Percentiles rank a stretch among this genome's conserved stretches.
These are phyloP conservation scores for Tachysurus fulvidraco DNA, from an alignment of 2,113 vertebrate species.

Conservation along the genomic window DNA sequence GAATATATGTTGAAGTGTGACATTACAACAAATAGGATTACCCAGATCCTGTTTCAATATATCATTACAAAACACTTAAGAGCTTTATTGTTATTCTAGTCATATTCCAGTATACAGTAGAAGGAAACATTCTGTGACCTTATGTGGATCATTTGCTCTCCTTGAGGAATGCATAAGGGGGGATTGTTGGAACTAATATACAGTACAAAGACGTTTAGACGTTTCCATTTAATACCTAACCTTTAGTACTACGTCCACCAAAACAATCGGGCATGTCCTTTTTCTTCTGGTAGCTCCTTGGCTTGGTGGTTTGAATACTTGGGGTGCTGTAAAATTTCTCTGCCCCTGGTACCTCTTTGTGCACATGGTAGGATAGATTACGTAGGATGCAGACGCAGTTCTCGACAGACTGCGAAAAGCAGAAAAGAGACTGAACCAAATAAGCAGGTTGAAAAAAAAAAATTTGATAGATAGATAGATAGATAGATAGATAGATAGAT, in stretches of 20 bases:
- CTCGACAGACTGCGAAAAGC: conserved; percentile 84
- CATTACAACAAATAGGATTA: conserved; percentile 4
- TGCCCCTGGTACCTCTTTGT: conserved; percentile 92
- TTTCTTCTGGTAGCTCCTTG: conserved; percentile 80
- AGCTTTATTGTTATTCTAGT: not conserved
- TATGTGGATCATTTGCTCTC: not conserved
- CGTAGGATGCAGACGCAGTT: conserved; percentile 97
- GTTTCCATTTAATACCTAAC: conserved; percentile 61
- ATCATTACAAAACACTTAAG: conserved; percentile 19
- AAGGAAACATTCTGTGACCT: not conserved
- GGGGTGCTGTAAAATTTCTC: conserved; percentile 85
- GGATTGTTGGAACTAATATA: not conserved
- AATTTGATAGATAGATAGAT: not conserved
- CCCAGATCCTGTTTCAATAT: not conserved
- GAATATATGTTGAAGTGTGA: conserved; percentile 37
- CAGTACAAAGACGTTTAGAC: not conserved
- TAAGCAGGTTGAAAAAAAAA: not conserved
- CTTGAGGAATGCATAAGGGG: not conserved
- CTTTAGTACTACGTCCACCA: conserved; percentile 90
- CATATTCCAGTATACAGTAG: not conserved
- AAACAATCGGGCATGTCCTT: conserved; percentile 89
- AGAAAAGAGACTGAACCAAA: conserved; percentile 27
- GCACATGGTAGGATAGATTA: conserved; percentile 95
- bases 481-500: not conserved
- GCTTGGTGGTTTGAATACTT: conserved; percentile 67